Percentiles rank a stretch among this genome's conserved stretches.
phyloP scores from a whole-genome alignment of 2,888 invertebrate genomes.

The Oligia latruncula region DNA sequence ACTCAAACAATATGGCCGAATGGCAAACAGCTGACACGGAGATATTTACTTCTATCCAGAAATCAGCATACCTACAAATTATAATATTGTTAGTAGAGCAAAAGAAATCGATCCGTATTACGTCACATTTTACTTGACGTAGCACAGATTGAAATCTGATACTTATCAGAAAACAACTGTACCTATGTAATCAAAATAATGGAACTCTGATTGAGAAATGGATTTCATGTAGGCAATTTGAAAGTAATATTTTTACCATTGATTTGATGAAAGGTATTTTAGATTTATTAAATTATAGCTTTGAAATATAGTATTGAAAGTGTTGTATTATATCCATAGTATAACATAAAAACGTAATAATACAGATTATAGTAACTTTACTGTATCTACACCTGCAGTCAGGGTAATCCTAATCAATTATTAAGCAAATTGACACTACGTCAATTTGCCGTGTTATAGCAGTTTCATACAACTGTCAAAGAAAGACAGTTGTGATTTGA shows the following conservation, averaged over 20 bases:
- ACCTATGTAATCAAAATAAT: slow-evolving; percentile 43
- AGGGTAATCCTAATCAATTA: neutral
- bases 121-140: slow-evolving; percentile 31
- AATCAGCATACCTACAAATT: slow-evolving; percentile 30
- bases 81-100: slow-evolving; percentile 36
- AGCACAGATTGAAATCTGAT: slow-evolving; percentile 48
- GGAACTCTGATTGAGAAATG: slow-evolving; percentile 24
- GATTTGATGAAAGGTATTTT: slow-evolving; percentile 21
- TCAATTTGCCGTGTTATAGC: neutral
- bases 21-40: slow-evolving; percentile 38
- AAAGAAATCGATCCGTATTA: slow-evolving; percentile 52
- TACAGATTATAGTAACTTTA: neutral
- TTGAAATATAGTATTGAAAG: neutral
- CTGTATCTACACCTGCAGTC: neutral
- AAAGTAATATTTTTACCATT: slow-evolving; percentile 5
- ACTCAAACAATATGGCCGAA: slow-evolving; percentile 31
- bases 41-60: slow-evolving; percentile 30
- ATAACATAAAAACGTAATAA: neutral
- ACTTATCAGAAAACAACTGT: slow-evolving; percentile 43
- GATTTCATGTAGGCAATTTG: slow-evolving; percentile 28
- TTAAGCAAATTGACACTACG: neutral
- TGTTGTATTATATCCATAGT: neutral
- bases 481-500: neutral
- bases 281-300: neutral
- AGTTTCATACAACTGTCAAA: neutral